Base-by-base conservation (phyloP, 2,797 vertebrate species). In the Aselliscus stoliczkanus region DNA sequence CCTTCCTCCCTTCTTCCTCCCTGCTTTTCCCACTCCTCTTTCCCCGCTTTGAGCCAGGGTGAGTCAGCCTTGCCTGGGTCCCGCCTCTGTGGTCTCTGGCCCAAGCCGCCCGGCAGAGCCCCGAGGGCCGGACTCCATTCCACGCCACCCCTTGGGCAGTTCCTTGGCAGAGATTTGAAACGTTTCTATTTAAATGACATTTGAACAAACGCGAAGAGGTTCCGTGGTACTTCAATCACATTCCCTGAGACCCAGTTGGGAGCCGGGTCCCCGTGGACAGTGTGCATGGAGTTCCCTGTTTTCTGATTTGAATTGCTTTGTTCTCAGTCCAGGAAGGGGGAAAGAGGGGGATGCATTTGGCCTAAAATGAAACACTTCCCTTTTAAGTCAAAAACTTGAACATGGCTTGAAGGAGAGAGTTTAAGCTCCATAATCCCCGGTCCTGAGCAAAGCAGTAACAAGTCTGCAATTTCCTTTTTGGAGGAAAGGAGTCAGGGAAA, bases 301-400 rank as follows among this genome's bases (percentile, higher is more conserved):
- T 98, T 97, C 98, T 98, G 97, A 98, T 98, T 98, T 98, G 98
- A 98, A 98, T 98, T 97, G 98, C 98, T 98, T 98, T 98, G 98
- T 98, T 98, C 98, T 98, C 90, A n/a, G 96, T 98, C 98, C 98
- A 98, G 96, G 97, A 97, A 97, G 95, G 97, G 95, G 97, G 97
- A 0, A 62, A 73, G 95, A 93, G 81, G 97, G 95, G 98, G 91
- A 97, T 96, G 97, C 96, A 98, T 98, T 98, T 98, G 98, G 98
- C 98, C 98, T 97, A 98, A 98, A 98, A 98, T 98, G 98, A 98
- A 98, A 98, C 98, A 98, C 98, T 98, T 98, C 98, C 98, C 98
- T 98, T 98, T 98, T 98, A 98, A 98, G 98, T 98, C 96, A 98
- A 98, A 98, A 98, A 98, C 98, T 98, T 98, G 98, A 98, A 98